Percentiles rank a stretch among this genome's conserved stretches.
These are phyloP conservation scores for Tetramorium parvispinum DNA, from an alignment of 1,140 invertebrate genomes.

Conservation along the genomic window DNA sequence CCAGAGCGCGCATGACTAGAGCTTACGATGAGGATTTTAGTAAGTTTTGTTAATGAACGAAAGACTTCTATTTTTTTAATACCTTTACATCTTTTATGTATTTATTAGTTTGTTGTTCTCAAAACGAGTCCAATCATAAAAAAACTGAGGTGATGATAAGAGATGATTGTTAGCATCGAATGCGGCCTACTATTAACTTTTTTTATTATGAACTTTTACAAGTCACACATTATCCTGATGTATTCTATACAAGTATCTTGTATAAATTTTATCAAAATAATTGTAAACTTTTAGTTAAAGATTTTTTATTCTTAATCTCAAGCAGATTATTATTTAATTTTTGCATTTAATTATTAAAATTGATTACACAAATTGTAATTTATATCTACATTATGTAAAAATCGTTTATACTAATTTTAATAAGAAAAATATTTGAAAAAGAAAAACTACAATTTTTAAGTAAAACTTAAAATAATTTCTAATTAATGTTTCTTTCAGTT, in stretches of 20 bases:
- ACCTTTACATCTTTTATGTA: not conserved
- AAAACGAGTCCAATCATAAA: not conserved
- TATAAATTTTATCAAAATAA: constrained; percentile 6
- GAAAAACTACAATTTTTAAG: not conserved
- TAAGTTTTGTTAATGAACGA: constrained; percentile 76
- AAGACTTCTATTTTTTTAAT: not conserved
- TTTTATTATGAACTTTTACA: too few species aligned
- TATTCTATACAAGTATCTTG: not conserved
- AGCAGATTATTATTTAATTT: constrained; percentile 26
- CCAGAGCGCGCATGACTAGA: constrained; percentile 86
- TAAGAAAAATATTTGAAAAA: not conserved
- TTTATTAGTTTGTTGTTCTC: not conserved
- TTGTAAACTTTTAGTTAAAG: not conserved
- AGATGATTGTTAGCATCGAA: not conserved
- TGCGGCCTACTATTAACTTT: not conserved
- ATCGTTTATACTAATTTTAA: not conserved
- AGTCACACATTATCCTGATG: not conserved
- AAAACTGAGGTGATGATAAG: not conserved
- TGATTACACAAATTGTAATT: not conserved
- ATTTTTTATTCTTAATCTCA: not conserved
- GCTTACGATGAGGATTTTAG: constrained; percentile 87
- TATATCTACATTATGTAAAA: not conserved
- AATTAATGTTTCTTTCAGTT: constrained; percentile 73
- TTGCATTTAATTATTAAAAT: not conserved
- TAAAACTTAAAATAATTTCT: constrained; percentile 4